Percentiles rank a stretch among this genome's conserved stretches.
Conservation (phyloP, 2,797 vertebrate genomes). For the Myotis findleyi region DNA sequence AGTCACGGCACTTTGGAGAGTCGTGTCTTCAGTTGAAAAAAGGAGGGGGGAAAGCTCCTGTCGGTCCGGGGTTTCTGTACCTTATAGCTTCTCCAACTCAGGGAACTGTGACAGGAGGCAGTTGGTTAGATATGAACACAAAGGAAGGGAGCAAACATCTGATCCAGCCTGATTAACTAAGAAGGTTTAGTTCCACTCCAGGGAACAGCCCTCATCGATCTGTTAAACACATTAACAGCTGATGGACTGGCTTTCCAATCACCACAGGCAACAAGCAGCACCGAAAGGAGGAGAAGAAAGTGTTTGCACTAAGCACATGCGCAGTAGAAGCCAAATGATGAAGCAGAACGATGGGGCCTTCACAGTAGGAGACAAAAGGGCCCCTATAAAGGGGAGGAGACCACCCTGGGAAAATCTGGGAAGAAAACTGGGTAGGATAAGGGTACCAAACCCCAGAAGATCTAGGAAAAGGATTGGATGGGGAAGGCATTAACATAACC, state of each 20-base stretch:
- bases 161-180: background rate
- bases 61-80: background rate
- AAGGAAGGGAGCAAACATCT: background rate
- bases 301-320: background rate
- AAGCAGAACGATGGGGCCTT: background rate
- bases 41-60: background rate
- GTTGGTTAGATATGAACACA: background rate
- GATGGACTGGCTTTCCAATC: background rate
- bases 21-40: background rate
- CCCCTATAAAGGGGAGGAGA: background rate
- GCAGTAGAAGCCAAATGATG: background rate
- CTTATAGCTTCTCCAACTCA: background rate
- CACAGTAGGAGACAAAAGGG: background rate
- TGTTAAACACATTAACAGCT: background rate
- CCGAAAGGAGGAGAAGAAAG: background rate
- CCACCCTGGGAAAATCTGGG: background rate
- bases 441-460: background rate
- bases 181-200: background rate
- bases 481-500: background rate
- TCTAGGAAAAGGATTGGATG: background rate
- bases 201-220: background rate
- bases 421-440: background rate
- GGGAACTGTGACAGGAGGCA: background rate
- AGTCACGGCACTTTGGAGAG: background rate
- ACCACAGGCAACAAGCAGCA: background rate